Evolutionary conservation across 2,797 vertebrate genomes (phyloP).

Genomic region (Thunnus albacares): DNA sequence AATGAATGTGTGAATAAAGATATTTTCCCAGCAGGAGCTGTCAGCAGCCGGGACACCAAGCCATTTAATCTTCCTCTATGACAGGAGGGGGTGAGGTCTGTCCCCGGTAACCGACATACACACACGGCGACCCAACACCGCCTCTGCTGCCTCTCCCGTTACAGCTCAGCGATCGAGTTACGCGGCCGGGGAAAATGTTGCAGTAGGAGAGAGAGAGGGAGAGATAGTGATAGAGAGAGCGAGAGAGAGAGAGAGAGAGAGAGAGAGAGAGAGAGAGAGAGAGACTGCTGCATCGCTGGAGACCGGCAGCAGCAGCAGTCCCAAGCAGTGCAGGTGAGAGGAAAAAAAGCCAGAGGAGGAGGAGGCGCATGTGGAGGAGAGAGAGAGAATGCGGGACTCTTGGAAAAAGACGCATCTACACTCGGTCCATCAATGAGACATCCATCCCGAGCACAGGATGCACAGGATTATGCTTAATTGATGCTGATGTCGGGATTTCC

Average conservation of each 20-base stretch:
- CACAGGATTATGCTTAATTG: slow-evolving; percentile 70
- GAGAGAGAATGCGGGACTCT: slow-evolving; percentile 89
- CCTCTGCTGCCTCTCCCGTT: slow-evolving; percentile 83
- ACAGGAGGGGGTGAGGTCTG: slow-evolving; percentile 71
- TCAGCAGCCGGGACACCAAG: slow-evolving; percentile 76
- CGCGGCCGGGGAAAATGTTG: slow-evolving; percentile 83
- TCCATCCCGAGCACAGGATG: slow-evolving; percentile 65
- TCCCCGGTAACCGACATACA: slow-evolving; percentile 70
- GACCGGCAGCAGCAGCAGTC: slow-evolving; percentile 88
- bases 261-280: slow-evolving; percentile 70
- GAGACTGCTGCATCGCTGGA: slow-evolving; percentile 95
- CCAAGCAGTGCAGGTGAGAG: slow-evolving; percentile 95
- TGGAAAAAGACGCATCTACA: slow-evolving; percentile 84
- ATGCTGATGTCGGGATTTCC: slow-evolving; percentile 54
- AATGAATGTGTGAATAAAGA: slow-evolving; percentile 81
- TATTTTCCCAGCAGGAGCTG: slow-evolving; percentile 76
- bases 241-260: slow-evolving; percentile 51
- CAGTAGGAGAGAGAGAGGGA: slow-evolving; percentile 69
- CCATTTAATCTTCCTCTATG: slow-evolving; percentile 83
- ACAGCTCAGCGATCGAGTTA: slow-evolving; percentile 86
- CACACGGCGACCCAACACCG: slow-evolving; percentile 75
- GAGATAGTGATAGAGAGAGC: slow-evolving; percentile 40
- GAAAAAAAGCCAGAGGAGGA: slow-evolving; percentile 70
- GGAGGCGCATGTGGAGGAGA: slow-evolving; percentile 66
- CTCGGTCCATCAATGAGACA: slow-evolving; percentile 75